A percentile compares a stretch with the other conserved stretches of the same genome.
phyloP scores from a whole-genome alignment of 2,797 vertebrate genomes.

The Synanceia verrucosa region DNA sequence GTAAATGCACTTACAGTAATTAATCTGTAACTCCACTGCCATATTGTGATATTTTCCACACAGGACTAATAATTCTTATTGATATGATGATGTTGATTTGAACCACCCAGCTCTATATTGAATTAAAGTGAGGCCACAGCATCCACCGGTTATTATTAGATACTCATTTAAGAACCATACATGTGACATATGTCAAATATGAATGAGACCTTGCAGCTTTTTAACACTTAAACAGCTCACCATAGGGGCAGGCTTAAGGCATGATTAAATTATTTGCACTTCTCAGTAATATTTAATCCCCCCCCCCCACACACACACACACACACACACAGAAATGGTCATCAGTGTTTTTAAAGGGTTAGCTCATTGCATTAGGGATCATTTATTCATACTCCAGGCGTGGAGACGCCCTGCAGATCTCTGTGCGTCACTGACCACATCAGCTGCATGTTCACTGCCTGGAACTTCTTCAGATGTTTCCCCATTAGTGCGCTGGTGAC shows the following conservation, averaged over 20 bases:
- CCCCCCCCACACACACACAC: constrained; percentile 15
- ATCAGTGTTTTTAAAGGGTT: constrained; percentile 38
- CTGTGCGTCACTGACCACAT: constrained; percentile 43
- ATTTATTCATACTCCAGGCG: constrained; percentile 67
- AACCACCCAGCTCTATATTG: neutral
- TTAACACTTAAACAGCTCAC: constrained; percentile 21
- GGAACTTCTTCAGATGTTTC: constrained; percentile 27
- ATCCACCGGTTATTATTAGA: constrained; percentile 10
- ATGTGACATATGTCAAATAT: constrained; percentile 49
- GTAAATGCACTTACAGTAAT: neutral
- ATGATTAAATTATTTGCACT: constrained; percentile 56
- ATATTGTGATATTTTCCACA: neutral
- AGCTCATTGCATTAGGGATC: constrained; percentile 62
- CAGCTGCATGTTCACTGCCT: constrained; percentile 19
- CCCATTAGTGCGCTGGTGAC: neutral
- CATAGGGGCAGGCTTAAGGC: constrained; percentile 28
- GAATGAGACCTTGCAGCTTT: constrained; percentile 39
- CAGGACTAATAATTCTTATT: neutral
- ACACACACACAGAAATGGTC: constrained; percentile 25
- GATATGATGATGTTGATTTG: neutral
- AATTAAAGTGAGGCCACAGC: neutral
- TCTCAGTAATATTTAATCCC: constrained; percentile 71
- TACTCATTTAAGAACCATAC: constrained; percentile 8
- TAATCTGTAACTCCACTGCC: too few relatives aligned
- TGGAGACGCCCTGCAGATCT: constrained; percentile 19